These are phyloP conservation scores for Paralichthys olivaceus DNA, from an alignment of 2,113 vertebrate genomes.

Conservation along the genomic window DNA sequence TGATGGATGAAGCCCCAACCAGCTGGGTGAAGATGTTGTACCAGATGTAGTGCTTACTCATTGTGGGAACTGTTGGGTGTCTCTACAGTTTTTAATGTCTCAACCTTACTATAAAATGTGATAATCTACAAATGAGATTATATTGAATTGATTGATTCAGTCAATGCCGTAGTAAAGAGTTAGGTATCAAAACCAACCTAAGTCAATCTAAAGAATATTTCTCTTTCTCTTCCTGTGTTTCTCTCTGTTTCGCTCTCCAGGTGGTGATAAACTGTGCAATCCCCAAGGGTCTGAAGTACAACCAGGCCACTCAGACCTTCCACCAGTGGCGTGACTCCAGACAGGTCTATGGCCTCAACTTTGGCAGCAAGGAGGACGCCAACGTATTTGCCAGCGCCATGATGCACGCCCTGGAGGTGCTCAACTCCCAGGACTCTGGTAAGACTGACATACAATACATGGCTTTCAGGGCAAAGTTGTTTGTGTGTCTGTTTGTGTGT, in stretches of 20 bases:
- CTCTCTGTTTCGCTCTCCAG: slow-evolving; percentile 67
- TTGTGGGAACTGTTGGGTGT: too few relatives aligned
- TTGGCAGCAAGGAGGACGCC: slow-evolving; percentile 99
- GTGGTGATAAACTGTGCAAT: slow-evolving; percentile 99
- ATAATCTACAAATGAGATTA: too few relatives aligned
- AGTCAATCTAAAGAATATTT: neutral
- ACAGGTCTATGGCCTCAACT: slow-evolving; percentile 98
- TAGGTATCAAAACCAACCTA: neutral
- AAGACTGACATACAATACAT: slow-evolving; percentile 19
- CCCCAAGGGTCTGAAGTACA: slow-evolving; percentile 99
- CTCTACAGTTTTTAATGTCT: too few relatives aligned
- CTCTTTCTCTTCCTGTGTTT: neutral
- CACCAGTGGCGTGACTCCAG: slow-evolving; percentile 98
- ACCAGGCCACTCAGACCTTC: slow-evolving; percentile 98
- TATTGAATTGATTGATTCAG: too few relatives aligned
- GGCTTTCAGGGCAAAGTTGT: neutral
- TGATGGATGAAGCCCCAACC: too few relatives aligned
- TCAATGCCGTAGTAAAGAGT: neutral
- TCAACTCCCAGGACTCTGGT: slow-evolving; percentile 98
- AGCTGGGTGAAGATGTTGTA: too few relatives aligned
- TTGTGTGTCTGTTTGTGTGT: neutral
- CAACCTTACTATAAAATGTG: too few relatives aligned
- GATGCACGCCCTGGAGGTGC: slow-evolving; percentile 99
- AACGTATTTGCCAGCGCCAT: slow-evolving; percentile 99
- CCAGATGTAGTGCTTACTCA: too few relatives aligned